Evolutionary conservation across 2,797 vertebrate genomes (phyloP).

Genomic region (Sebastes minor): DNA sequence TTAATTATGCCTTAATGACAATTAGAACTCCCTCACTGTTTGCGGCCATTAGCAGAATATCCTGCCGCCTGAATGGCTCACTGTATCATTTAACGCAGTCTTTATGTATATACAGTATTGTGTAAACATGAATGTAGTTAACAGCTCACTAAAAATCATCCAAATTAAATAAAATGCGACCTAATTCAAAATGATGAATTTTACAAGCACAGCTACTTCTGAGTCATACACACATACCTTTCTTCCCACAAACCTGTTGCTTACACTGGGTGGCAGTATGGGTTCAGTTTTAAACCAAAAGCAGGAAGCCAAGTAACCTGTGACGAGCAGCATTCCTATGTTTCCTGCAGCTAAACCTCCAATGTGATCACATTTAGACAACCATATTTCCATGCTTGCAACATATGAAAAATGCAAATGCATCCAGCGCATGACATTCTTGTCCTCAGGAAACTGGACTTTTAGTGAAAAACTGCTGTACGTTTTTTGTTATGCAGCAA

Average conservation of each 20-base stretch:
- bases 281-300: conserved; percentile 41
- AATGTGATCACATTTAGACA: not conserved
- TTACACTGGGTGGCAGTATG: conserved; percentile 78
- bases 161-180: not conserved
- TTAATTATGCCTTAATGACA: conserved; percentile 24
- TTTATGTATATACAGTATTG: not conserved
- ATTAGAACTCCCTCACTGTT: not conserved
- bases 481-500: not conserved
- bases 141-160: not conserved
- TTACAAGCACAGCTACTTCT: not conserved
- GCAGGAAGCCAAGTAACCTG: not conserved
- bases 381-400: not conserved
- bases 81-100: not conserved
- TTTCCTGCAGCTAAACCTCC: not conserved
- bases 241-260: conserved; percentile 36
- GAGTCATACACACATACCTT: not conserved
- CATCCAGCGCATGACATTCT: not conserved
- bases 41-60: not conserved
- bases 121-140: too few relatives aligned
- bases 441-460: too few relatives aligned
- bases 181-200: not conserved
- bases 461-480: not conserved
- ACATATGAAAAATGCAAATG: not conserved
- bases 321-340: not conserved
- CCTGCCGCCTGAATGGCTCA: conserved; percentile 3